Evolutionary conservation across 2,888 invertebrate species (phyloP), one percentile per base, ranked within the genome.

Genomic region (Chrysotoxum bicinctum): DNA sequence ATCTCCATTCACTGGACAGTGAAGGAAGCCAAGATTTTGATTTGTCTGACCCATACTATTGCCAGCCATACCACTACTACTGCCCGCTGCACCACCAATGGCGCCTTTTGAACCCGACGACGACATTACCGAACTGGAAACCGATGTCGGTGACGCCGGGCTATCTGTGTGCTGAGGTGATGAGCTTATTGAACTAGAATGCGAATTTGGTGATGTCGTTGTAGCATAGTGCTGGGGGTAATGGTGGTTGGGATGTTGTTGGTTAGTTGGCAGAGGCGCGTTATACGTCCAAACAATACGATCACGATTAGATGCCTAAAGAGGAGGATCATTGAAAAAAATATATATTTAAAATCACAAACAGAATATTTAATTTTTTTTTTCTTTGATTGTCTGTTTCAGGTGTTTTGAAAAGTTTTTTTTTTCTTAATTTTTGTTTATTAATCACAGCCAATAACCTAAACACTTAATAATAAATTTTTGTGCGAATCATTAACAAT

Each of bases 271-370:
- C 79, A 92, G 85, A n/a, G 97, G 97, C 80, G 97, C 97, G 93
- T 97, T 97, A 93, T 97, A 97, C 68, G 97, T 97, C 97, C 97
- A 97, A 68, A 97, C 97, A 90, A 97, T 97, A 89, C 97, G 94
- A 91, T 92, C 92, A 79, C 91, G 91, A 89, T 91, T 91, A 68
- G 91, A 92, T 87, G 90, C 90, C 92, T 92, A 82, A n/a, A 45
- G 58, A 19, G 21, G 21, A 37, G 21, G 52, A 43, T 16, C 14
- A 35, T 32, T 50, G n/a, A 43, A 70, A 19, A 45, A 58, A 75
- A 43, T 62, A 30, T 12, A 48, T 8, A 48, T 30, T 40, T 50
- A 14, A 35, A 16, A 62, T 48, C 7, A 16, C 16, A 45, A 74
- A 21, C 58, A 40, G 37, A 21, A 58, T 73, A 45, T 30, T 23